phyloP scores from a whole-genome alignment of 2,888 invertebrate genomes.

The Syritta pipiens region DNA sequence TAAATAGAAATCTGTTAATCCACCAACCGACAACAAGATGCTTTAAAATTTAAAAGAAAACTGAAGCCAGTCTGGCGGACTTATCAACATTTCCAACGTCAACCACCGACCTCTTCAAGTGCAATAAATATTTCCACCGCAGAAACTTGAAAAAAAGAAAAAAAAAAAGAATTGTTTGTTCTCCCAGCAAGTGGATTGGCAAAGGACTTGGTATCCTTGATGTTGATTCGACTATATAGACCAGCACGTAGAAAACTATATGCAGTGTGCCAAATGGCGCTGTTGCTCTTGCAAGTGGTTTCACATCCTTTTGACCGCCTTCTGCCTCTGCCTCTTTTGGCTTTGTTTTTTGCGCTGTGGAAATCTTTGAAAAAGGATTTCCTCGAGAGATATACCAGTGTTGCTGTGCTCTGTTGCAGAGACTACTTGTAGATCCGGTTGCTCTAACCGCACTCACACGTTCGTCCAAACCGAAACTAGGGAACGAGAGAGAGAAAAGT shows the following conservation, averaged over 20 bases:
- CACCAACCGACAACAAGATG: background rate
- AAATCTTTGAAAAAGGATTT: slow-evolving; percentile 30
- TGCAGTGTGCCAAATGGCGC: slow-evolving; percentile 15
- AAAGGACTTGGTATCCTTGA: slow-evolving; percentile 1
- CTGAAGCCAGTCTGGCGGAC: background rate
- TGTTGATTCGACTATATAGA: slow-evolving; percentile 15
- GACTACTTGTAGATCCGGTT: slow-evolving; percentile 26
- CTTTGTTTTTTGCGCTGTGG: slow-evolving; percentile 13
- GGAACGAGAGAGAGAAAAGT: background rate
- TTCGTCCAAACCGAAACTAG: background rate
- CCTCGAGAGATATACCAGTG: background rate
- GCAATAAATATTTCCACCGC: slow-evolving; percentile 29
- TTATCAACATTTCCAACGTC: slow-evolving; percentile 3
- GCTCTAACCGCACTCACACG: background rate
- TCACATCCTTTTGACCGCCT: slow-evolving; percentile 25
- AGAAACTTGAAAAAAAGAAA: background rate
- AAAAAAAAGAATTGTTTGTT: background rate
- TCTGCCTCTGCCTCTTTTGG: slow-evolving; percentile 17
- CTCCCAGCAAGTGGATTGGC: background rate
- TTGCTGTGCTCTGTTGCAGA: background rate
- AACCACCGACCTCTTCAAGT: background rate
- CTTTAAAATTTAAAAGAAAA: slow-evolving; percentile 2
- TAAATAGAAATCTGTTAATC: background rate
- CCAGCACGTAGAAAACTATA: background rate
- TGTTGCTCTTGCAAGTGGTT: slow-evolving; percentile 51